phyloP scores from a whole-genome alignment of 2,888 invertebrate species.

The Palloptera scutellata region DNA sequence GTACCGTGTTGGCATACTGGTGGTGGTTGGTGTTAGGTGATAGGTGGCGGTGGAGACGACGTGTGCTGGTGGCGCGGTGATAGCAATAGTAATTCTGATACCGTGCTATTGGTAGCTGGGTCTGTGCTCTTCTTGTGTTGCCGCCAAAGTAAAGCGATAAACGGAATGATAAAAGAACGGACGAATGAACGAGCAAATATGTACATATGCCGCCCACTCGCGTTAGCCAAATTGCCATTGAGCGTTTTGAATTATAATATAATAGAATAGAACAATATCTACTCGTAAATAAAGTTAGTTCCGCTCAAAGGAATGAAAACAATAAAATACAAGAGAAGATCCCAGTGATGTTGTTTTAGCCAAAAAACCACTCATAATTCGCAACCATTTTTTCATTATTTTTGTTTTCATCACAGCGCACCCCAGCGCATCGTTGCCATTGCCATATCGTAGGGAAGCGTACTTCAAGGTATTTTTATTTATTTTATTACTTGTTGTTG shows the following conservation, averaged over 20 bases:
- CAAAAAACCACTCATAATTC: too few species aligned
- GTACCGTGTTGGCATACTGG: constrained; percentile 27
- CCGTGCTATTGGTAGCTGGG: too few species aligned
- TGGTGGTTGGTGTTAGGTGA: constrained; percentile 20
- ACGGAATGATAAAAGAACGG: not conserved
- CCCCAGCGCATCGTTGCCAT: too few species aligned
- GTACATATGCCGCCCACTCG: not conserved
- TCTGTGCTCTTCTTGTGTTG: not conserved
- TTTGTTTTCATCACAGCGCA: too few species aligned
- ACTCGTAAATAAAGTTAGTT: not conserved
- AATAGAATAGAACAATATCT: not conserved
- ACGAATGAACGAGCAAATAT: not conserved
- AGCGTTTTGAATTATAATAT: not conserved
- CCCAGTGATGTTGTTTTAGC: not conserved
- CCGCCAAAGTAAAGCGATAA: not conserved
- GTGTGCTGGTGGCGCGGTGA: too few species aligned
- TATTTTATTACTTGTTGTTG: not conserved
- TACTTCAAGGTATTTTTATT: constrained; percentile 27
- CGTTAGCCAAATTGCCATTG: constrained; percentile 1
- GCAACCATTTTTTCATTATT: too few species aligned
- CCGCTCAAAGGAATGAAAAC: not conserved
- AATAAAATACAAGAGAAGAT: not conserved
- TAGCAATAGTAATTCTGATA: too few species aligned
- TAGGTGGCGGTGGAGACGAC: too few species aligned
- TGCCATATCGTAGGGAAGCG: constrained; percentile 3